Conservation (phyloP, 2,797 vertebrate species). For the Peromyscus nudipes region DNA sequence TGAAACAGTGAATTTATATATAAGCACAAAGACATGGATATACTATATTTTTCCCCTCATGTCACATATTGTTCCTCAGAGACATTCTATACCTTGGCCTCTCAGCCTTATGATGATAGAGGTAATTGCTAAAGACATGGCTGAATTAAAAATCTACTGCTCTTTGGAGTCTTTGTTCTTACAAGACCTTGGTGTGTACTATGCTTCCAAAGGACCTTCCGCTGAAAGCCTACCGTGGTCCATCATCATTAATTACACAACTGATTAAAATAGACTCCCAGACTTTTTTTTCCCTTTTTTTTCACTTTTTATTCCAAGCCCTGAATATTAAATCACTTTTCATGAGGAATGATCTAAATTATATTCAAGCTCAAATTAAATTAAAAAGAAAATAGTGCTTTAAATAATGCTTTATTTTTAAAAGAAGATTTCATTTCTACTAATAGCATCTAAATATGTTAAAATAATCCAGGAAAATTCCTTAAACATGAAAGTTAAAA, state of each 20-base stretch:
- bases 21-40: constrained; percentile 77
- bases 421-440: not conserved
- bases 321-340: not conserved
- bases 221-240: not conserved
- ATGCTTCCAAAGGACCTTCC: not conserved
- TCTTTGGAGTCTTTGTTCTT: constrained; percentile 62
- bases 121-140: constrained; percentile 47
- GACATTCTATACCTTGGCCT: constrained; percentile 65
- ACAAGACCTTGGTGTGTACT: not conserved
- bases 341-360: constrained; percentile 1
- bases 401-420: constrained; percentile 8
- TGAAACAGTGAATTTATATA: constrained; percentile 50
- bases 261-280: constrained; percentile 5
- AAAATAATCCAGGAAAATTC: constrained; percentile 3
- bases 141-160: constrained; percentile 60
- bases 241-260: not conserved
- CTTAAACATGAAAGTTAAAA: not conserved
- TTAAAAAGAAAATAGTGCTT: not conserved
- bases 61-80: constrained; percentile 63
- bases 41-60: constrained; percentile 73
- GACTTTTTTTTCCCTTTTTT: not conserved
- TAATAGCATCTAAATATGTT: not conserved
- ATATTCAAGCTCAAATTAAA: not conserved
- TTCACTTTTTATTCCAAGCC: not conserved
- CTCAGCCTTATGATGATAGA: constrained; percentile 63